Evolutionary conservation across 1,140 invertebrate genomes (phyloP).

Genomic region (Ceratina calcarata): DNA sequence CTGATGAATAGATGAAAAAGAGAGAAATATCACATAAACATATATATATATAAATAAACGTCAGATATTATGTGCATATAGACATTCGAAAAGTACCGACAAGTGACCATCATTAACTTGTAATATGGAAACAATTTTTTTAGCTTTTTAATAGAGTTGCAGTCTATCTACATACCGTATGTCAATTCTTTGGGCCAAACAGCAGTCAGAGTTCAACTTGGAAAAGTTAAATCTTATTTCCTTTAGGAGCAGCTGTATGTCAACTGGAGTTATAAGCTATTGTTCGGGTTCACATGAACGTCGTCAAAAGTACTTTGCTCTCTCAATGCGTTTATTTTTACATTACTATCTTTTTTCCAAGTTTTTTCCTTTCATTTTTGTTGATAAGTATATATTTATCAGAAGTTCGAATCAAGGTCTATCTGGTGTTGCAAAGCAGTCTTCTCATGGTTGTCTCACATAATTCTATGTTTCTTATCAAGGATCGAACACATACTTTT

Average conservation of each 20-base stretch:
- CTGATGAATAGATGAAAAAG: constrained; percentile 62
- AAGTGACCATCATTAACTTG: constrained; percentile 61
- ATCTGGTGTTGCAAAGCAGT: constrained; percentile 60
- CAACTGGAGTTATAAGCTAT: constrained; percentile 77
- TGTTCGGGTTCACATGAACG: constrained; percentile 70
- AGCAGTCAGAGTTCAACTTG: constrained; percentile 76
- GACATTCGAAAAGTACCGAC: constrained; percentile 51
- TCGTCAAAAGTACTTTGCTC: constrained; percentile 68
- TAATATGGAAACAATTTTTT: constrained; percentile 67
- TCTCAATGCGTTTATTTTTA: constrained; percentile 62
- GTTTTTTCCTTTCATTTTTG: constrained; percentile 50
- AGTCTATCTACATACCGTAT: constrained; percentile 73
- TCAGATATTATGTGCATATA: constrained; percentile 57
- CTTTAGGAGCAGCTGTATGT: constrained; percentile 79
- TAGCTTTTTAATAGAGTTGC: constrained; percentile 76
- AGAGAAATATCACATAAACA: constrained; percentile 54
- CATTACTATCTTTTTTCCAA: constrained; percentile 47
- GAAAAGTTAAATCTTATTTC: constrained; percentile 76
- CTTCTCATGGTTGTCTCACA: constrained; percentile 59
- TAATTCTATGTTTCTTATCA: constrained; percentile 57
- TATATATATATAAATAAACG: constrained; percentile 60
- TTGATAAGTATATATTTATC: constrained; percentile 44
- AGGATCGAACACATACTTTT: constrained; percentile 44
- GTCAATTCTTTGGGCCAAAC: constrained; percentile 77
- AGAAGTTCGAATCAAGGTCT: constrained; percentile 61